Evolutionary conservation across 2,888 invertebrate genomes (phyloP).

Genomic region (Drosophila falleni): DNA sequence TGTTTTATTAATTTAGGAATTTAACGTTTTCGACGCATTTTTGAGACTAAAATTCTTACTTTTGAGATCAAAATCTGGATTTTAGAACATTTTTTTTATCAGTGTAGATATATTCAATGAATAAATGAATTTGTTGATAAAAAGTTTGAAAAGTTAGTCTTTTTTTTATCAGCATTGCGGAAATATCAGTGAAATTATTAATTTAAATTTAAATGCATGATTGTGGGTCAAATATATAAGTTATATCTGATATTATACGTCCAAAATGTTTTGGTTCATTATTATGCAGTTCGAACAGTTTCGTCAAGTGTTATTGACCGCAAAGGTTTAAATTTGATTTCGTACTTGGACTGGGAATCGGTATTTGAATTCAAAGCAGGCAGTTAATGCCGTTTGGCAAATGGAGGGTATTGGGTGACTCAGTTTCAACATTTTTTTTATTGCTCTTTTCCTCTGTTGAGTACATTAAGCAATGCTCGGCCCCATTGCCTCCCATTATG

Average conservation of each 20-base stretch:
- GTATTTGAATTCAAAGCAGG: slow-evolving; percentile 47
- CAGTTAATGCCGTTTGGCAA: neutral
- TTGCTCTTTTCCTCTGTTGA: slow-evolving; percentile 23
- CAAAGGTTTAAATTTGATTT: slow-evolving; percentile 33
- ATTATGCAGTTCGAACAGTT: slow-evolving; percentile 60
- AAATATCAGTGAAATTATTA: neutral
- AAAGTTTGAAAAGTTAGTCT: neutral
- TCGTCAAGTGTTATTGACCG: slow-evolving; percentile 68
- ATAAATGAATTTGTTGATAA: neutral
- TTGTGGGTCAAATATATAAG: neutral
- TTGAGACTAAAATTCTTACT: too few relatives aligned
- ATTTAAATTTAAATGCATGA: neutral
- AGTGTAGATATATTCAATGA: too few relatives aligned
- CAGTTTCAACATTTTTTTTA: slow-evolving; percentile 63
- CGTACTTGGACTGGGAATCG: slow-evolving; percentile 26
- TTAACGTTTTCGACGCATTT: too few relatives aligned
- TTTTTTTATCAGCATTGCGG: neutral
- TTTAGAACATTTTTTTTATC: too few relatives aligned
- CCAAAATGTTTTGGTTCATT: slow-evolving; percentile 54
- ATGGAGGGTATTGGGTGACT: slow-evolving; percentile 36
- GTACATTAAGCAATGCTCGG: slow-evolving; percentile 52
- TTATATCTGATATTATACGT: slow-evolving; percentile 2
- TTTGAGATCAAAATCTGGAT: too few relatives aligned
- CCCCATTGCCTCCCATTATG: slow-evolving; percentile 53
- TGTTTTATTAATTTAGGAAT: too few relatives aligned